Percentiles rank a stretch among this genome's conserved stretches.
phyloP scores from a whole-genome alignment of 2,113 vertebrate genomes.

The Centropristis striata region DNA sequence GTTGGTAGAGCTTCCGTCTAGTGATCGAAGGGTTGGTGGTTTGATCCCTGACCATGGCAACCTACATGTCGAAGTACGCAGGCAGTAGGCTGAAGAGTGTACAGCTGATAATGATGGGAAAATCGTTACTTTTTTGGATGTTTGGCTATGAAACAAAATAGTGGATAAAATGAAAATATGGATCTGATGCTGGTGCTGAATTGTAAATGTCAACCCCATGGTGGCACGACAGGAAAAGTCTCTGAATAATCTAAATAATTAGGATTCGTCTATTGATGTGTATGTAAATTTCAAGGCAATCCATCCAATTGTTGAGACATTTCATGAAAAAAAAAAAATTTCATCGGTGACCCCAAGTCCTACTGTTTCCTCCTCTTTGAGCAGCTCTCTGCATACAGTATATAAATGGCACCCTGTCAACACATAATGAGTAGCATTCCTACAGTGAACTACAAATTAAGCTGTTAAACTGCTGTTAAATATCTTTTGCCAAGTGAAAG shows the following conservation, averaged over 20 bases:
- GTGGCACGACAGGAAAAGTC: not conserved
- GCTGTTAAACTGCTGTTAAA: constrained; percentile 19
- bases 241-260: not conserved
- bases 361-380: not conserved
- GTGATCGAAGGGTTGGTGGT: too few relatives aligned
- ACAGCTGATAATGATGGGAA: not conserved
- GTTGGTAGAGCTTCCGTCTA: too few relatives aligned
- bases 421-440: constrained; percentile 14
- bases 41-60: too few relatives aligned
- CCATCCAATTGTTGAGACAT: not conserved
- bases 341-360: not conserved
- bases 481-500: constrained; percentile 35
- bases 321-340: too few relatives aligned
- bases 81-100: too few relatives aligned
- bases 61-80: too few relatives aligned
- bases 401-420: not conserved
- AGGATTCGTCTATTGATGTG: not conserved
- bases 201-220: not conserved
- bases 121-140: not conserved
- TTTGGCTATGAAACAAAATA: not conserved
- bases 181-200: not conserved
- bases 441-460: constrained; percentile 3
- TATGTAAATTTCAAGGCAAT: not conserved
- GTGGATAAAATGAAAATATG: not conserved
- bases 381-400: not conserved